Evolutionary conservation across 53 echinoderm and acorn worm species (phyloP).

Genomic region (Luidia sarsii): DNA sequence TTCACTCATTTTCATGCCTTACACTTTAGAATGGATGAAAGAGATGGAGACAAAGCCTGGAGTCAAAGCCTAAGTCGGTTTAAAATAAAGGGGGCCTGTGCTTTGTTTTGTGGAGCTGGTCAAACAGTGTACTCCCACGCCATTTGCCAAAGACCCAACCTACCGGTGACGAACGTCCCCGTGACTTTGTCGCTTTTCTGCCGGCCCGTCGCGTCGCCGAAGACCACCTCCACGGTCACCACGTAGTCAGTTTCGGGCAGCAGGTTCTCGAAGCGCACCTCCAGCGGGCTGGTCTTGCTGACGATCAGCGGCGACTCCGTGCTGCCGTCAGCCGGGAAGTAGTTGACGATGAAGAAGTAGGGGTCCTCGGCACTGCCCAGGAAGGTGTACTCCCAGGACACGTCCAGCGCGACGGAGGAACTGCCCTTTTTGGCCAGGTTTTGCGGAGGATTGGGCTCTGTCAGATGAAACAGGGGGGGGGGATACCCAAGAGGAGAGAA

Average conservation of each 20-base stretch:
- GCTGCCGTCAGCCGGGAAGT: slow-evolving; percentile 31
- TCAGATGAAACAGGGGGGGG: not conserved
- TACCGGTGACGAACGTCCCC: slow-evolving; percentile 21
- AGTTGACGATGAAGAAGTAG: slow-evolving; percentile 16
- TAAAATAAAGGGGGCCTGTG: not conserved
- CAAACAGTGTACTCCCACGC: too few species aligned
- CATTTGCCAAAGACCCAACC: too few species aligned
- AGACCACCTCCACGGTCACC: slow-evolving; percentile 28
- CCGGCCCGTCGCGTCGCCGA: not conserved
- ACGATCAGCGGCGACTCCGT: not conserved
- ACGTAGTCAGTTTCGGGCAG: slow-evolving; percentile 34
- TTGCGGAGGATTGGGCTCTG: slow-evolving; percentile 28
- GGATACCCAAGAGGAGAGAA: not conserved
- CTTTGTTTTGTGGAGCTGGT: too few species aligned
- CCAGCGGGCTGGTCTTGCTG: not conserved
- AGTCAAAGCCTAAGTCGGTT: not conserved
- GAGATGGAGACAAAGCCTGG: too few species aligned
- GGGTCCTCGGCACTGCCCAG: not conserved
- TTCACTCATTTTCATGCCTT: too few species aligned
- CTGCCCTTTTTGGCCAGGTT: not conserved
- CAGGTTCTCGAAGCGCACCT: slow-evolving; percentile 31
- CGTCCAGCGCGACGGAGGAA: slow-evolving; percentile 8
- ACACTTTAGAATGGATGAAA: too few species aligned
- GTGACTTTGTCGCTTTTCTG: slow-evolving; percentile 18
- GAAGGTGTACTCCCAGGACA: slow-evolving; percentile 2